These are phyloP conservation scores for Chelonoidis abingdonii DNA, from an alignment of 2,113 vertebrate species.

Conservation along the genomic window DNA sequence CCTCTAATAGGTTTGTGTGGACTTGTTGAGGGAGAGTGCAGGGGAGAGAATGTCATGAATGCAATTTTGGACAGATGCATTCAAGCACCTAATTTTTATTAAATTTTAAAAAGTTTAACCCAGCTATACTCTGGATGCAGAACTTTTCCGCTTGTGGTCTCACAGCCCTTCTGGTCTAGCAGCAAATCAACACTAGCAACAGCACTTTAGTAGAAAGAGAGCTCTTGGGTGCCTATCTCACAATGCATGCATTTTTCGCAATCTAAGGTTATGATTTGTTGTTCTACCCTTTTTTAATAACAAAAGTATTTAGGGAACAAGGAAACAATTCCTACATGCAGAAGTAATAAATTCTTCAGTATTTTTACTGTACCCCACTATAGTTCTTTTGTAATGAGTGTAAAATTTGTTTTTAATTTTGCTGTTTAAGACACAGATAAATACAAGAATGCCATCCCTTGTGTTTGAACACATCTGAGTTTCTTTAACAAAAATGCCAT, in stretches of 20 bases:
- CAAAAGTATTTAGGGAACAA: neutral
- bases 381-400: neutral
- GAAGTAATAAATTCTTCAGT: conserved; percentile 29
- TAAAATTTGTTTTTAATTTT: conserved; percentile 10
- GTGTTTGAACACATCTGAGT: conserved; percentile 85
- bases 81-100: fast-evolving
- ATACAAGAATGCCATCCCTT: conserved; percentile 79
- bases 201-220: conserved; percentile 13
- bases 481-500: conserved; percentile 89
- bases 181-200: conserved; percentile 27
- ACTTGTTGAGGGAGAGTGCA: neutral
- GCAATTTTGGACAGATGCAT: neutral
- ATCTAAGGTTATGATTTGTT: conserved; percentile 6
- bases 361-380: conserved; percentile 17
- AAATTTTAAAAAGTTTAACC: neutral
- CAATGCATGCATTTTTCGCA: neutral
- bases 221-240: neutral
- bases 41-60: neutral
- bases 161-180: neutral
- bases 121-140: neutral
- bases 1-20: neutral
- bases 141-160: neutral
- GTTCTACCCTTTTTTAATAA: neutral
- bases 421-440: conserved; percentile 69
- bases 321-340: conserved; percentile 18